Base-by-base conservation (phyloP, 1,140 invertebrate species). In the Leptopilina clavipes region DNA sequence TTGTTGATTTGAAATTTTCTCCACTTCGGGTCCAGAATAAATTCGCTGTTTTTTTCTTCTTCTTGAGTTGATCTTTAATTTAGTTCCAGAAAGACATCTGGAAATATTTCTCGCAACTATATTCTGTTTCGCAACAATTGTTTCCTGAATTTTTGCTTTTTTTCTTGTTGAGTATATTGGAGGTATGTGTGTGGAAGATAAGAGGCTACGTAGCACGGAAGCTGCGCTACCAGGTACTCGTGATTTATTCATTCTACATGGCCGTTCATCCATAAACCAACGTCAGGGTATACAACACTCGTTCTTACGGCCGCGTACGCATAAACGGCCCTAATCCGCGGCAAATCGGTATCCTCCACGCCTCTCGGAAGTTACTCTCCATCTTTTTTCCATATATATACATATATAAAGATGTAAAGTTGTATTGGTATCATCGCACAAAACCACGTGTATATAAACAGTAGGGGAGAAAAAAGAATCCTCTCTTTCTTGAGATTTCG, bases 291-390 rank as follows among this genome's bases (percentile, higher is more conserved):
- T 74, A 45, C 75, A 70, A 79, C 77, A 70, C 79, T 79, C 76
- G 79, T 77, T 75, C 79, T 9, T 77, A 79, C 82, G 80, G 82
- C 79, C 83, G 83, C 84, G 85, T 87, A 88, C 88, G 81, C 75
- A 80, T 80, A 82, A 82, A 80, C 78, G 81, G 76, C 72, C 54
- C 74, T 82, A 82, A 79, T 82, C 81, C 78, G 78, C 76, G 81
- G 79, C 73, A 82, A 82, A 82, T 82, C 88, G 88, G 86, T 86
- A 89, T 87, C 86, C 85, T 88, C 86, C 88, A 88, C 87, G 88
- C 88, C 86, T 89, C 87, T 87, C 74, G 84, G 83, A 85, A 86
- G 86, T 87, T 87, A 85, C 87, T 85, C 86, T 88, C 81, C 83
- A 86, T 88, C 88, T 84, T 89, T 86, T 88, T 89, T 75, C 75